Conservation (phyloP, 1,140 invertebrate species). For the Drosophila littoralis region DNA sequence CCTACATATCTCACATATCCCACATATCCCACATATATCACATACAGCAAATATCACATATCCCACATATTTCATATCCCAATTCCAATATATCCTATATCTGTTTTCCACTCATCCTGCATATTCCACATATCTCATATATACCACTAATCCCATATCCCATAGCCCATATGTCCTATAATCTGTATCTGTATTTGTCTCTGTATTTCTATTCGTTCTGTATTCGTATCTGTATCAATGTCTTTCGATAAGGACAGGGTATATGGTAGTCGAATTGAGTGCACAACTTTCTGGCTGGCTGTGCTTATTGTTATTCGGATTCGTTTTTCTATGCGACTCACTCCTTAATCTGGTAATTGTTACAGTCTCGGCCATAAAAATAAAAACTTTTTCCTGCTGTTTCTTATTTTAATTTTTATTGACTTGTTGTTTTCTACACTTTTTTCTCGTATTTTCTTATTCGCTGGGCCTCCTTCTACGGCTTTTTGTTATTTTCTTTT, state of each 20-base stretch:
- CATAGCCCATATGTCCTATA: no score
- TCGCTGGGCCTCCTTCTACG: constrained; percentile 12
- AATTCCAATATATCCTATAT: no score
- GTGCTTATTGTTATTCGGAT: constrained; percentile 32
- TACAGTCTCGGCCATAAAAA: constrained; percentile 57
- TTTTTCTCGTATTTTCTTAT: not conserved
- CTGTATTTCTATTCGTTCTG: no score
- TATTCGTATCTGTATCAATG: no score
- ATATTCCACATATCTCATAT: no score
- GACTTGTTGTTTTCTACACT: constrained; percentile 45
- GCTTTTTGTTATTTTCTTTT: constrained; percentile 42
- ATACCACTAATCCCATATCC: no score
- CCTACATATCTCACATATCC: no score
- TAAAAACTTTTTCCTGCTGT: constrained; percentile 59
- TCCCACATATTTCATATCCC: no score
- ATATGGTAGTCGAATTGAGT: not conserved
- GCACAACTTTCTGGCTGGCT: not conserved
- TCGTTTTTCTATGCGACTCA: constrained; percentile 19
- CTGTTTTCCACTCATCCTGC: no score
- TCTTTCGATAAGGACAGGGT: not conserved
- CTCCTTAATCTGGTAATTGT: constrained; percentile 47
- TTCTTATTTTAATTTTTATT: constrained; percentile 75
- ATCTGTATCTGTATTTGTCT: no score
- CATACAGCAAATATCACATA: no score
- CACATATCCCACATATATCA: no score